Evolutionary conservation across 92 coral and sea anemone genomes (phyloP), one percentile per base, ranked within the genome.

Genomic region (Anthopleura xanthogrammica): DNA sequence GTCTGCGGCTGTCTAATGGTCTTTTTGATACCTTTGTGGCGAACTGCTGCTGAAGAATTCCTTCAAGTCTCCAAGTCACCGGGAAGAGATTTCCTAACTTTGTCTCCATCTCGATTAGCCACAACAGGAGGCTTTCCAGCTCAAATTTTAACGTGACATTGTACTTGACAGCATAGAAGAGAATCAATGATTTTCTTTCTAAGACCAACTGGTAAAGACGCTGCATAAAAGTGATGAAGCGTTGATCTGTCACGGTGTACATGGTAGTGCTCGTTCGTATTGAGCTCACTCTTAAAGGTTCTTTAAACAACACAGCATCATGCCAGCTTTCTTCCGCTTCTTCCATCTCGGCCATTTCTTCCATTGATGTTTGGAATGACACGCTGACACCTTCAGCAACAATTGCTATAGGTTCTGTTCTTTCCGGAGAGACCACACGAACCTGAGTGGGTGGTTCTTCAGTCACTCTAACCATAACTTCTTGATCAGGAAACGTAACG

Each of bases 81-180:
- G 99, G 97, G 52, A 86, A 82, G 72, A 96, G 85, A 82, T 81
- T 82, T 72, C 90, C 84, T 75, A 92, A 86, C 72, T 88, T 92
- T 84, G 88, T 94, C 83, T 90, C 92, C 56, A 88, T 92, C 55
- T 86, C 90, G 81, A 96, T 88, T 78, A 96, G 77, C 99, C 99
- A 96, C 79, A 89, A 81, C 39, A 96, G 88, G 60, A 96, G 88
- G 22, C 90, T 89, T 82, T 96, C 99, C 78, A 94, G 87, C 41
- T 91, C 92, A 80, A 93, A 89, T 81, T 80, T 85, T 50, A 88
- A 92, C 90, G 81, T 89, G 81, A 89, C 57, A 86, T 72, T 91
- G 87, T 82, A 88, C 90, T 82, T 90, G 75, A 89, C 83, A 60
- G 88, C 87, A 73, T 90, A 77, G 57, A 92, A 85, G 54, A 92